Evolutionary conservation across 2,888 invertebrate species (phyloP).

Genomic region (Melanophora roralis): DNA sequence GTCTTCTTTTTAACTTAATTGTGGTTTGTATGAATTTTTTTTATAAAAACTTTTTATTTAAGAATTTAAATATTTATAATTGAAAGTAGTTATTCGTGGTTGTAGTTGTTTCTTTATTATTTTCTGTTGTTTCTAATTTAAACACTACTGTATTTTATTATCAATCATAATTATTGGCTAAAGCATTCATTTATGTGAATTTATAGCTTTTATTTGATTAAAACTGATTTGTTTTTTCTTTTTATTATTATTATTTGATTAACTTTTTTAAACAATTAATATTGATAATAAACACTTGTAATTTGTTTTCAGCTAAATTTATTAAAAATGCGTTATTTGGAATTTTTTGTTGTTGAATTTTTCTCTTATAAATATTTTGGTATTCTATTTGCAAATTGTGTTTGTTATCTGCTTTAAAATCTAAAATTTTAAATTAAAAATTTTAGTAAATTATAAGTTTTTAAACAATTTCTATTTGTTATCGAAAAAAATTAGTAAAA

Average conservation of each 20-base stretch:
- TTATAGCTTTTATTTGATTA: neutral
- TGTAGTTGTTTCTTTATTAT: neutral
- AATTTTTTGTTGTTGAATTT: constrained; percentile 19
- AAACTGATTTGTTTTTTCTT: neutral
- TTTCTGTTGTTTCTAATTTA: neutral
- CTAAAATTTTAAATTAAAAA: constrained; percentile 23
- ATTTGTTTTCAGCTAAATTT: neutral
- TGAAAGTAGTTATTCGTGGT: no score
- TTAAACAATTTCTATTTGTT: neutral
- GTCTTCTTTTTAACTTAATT: neutral
- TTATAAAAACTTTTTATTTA: neutral
- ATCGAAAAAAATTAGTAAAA: neutral
- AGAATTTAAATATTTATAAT: no score
- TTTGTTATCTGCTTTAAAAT: neutral
- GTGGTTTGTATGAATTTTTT: neutral
- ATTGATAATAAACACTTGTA: neutral
- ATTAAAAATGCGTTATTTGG: constrained; percentile 44
- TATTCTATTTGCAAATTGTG: constrained; percentile 16
- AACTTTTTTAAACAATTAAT: no score
- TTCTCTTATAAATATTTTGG: neutral
- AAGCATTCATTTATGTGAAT: neutral
- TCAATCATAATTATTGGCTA: neutral
- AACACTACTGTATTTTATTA: constrained; percentile 3
- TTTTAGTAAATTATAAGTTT: no score
- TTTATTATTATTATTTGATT: neutral